A percentile compares a stretch with the other conserved stretches of the same genome.
phyloP scores from a whole-genome alignment of 2,888 invertebrate genomes.

The Noctua comes region DNA sequence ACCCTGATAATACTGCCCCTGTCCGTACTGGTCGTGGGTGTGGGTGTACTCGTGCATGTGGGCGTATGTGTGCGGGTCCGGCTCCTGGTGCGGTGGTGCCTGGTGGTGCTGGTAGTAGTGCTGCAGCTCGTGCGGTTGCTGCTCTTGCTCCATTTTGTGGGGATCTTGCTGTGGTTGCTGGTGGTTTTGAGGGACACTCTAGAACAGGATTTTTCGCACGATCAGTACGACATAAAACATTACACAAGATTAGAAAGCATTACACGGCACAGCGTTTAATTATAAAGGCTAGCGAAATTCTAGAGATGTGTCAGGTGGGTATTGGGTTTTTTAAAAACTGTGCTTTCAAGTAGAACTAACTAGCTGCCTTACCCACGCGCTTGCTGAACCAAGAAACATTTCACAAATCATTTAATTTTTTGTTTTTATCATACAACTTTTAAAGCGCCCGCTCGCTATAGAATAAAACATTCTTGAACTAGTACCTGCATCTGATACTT shows the following conservation, averaged over 20 bases:
- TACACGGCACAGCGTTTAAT: neutral
- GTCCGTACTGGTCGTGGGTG: conserved; percentile 70
- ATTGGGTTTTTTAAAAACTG: neutral
- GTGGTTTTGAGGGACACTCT: conserved; percentile 55
- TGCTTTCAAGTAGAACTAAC: neutral
- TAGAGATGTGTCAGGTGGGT: neutral
- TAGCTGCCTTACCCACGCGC: too few species aligned
- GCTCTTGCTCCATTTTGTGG: conserved; percentile 69
- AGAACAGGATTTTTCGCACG: conserved; percentile 16
- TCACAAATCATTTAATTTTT: neutral
- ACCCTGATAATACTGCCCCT: conserved; percentile 75
- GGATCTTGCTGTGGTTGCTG: conserved; percentile 69
- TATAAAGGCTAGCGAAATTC: neutral
- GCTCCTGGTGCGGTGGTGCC: conserved; percentile 46
- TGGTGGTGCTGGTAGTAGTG: conserved; percentile 81
- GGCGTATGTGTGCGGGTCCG: conserved; percentile 41
- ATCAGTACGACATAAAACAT: neutral
- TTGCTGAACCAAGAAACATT: too few species aligned
- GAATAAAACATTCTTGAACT: neutral
- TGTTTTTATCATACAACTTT: neutral
- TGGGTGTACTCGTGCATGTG: conserved; percentile 51
- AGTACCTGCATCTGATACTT: conserved; percentile 93
- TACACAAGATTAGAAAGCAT: neutral
- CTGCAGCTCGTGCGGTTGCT: conserved; percentile 64
- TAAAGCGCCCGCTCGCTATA: neutral